Percentiles rank a stretch among this genome's conserved stretches.
These are phyloP conservation scores for Disparrhopalites patrizii DNA, from an alignment of 2,888 invertebrate genomes.

Conservation along the genomic window DNA sequence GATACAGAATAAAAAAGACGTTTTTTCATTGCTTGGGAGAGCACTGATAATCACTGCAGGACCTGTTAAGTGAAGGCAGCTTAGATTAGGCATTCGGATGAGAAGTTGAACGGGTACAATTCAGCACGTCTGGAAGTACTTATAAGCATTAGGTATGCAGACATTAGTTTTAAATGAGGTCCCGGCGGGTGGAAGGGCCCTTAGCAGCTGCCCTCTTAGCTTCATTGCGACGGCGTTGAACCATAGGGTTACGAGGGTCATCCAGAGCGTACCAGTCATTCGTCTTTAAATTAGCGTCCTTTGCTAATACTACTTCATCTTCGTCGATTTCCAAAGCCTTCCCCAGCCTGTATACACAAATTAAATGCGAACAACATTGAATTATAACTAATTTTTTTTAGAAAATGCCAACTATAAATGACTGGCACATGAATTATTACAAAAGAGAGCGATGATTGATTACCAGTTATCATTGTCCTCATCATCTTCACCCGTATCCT, in stretches of 20 bases:
- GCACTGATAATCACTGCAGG: too few relatives aligned
- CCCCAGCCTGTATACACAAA: slow-evolving; percentile 57
- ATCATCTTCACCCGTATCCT: slow-evolving; percentile 51
- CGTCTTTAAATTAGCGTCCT: slow-evolving; percentile 86
- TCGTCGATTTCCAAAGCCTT: slow-evolving; percentile 66
- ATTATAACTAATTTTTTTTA: background rate
- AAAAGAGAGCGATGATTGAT: too few relatives aligned
- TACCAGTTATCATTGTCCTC: background rate
- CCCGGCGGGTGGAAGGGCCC: background rate
- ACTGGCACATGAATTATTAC: too few relatives aligned
- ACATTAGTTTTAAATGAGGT: slow-evolving; percentile 12
- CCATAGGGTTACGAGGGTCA: slow-evolving; percentile 92
- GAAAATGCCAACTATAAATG: too few relatives aligned
- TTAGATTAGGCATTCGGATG: too few relatives aligned
- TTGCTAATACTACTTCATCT: slow-evolving; percentile 68
- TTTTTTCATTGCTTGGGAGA: too few relatives aligned
- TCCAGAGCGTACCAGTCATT: slow-evolving; percentile 96
- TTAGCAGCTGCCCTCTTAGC: slow-evolving; percentile 13
- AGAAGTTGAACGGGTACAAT: too few relatives aligned
- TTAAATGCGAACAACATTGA: background rate
- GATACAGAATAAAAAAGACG: too few relatives aligned
- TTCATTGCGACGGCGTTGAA: slow-evolving; percentile 77
- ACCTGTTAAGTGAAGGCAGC: too few relatives aligned
- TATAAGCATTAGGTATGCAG: too few relatives aligned
- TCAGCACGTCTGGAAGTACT: too few relatives aligned